Conservation (phyloP, 2,113 vertebrate species). For the Syngnathus typhle region DNA sequence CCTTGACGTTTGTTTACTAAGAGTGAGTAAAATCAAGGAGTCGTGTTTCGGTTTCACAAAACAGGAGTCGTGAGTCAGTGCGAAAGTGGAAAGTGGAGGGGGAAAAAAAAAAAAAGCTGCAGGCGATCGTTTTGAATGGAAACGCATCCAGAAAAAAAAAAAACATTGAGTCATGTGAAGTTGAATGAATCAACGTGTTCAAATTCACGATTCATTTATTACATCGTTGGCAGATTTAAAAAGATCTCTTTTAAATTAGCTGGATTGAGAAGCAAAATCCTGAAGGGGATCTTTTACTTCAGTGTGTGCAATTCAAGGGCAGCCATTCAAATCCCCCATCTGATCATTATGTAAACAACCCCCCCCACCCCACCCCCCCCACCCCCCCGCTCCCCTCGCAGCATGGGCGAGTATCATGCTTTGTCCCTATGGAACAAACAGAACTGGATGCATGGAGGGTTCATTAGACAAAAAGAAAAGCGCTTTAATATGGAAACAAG, state of each 20-base stretch:
- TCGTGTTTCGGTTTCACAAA: slow-evolving; percentile 41
- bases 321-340: slow-evolving; percentile 37
- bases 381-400: not conserved
- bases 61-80: slow-evolving; percentile 34
- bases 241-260: slow-evolving; percentile 25
- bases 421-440: slow-evolving; percentile 53
- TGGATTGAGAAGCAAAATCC: slow-evolving; percentile 36
- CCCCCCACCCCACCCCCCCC: no score
- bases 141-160: slow-evolving; percentile 40
- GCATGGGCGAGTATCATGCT: slow-evolving; percentile 30
- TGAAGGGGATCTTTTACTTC: slow-evolving; percentile 33
- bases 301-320: slow-evolving; percentile 41
- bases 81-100: not conserved
- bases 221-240: slow-evolving; percentile 20
- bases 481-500: slow-evolving; percentile 51
- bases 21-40: slow-evolving; percentile 16
- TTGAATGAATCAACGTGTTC: slow-evolving; percentile 44
- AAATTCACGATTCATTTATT: slow-evolving; percentile 40
- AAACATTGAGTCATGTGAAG: slow-evolving; percentile 46
- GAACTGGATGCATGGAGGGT: slow-evolving; percentile 34
- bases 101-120: slow-evolving; percentile 30
- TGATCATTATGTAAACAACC: slow-evolving; percentile 57
- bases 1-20: slow-evolving; percentile 26
- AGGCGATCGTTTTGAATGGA: slow-evolving; percentile 54
- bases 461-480: slow-evolving; percentile 55